Percentiles rank a stretch among this genome's conserved stretches.
Evolutionary conservation across 2,797 vertebrate species (phyloP).

Genomic region (Gallinago stenura): DNA sequence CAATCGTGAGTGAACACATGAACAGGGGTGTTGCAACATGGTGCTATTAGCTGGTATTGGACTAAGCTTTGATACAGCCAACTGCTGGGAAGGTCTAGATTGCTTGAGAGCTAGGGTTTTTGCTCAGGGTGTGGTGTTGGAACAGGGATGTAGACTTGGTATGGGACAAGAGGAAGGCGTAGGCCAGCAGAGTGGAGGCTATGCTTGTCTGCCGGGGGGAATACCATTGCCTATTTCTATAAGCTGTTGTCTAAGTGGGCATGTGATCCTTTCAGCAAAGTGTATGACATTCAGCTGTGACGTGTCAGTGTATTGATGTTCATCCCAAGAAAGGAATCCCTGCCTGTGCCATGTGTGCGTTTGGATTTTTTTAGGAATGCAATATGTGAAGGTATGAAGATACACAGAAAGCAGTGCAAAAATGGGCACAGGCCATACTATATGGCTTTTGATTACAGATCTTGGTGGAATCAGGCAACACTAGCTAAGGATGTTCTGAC

Average conservation of each 20-base stretch:
- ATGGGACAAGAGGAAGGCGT: not conserved
- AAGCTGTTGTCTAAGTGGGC: not conserved
- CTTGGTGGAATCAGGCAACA: accelerated
- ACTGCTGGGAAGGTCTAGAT: not conserved
- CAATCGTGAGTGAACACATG: accelerated
- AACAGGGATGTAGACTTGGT: not conserved
- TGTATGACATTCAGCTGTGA: not conserved
- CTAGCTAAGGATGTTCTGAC: not conserved
- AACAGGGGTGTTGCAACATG: not conserved
- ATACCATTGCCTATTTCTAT: not conserved
- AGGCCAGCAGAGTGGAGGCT: not conserved
- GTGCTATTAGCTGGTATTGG: not conserved
- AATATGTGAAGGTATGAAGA: not conserved
- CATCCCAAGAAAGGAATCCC: not conserved
- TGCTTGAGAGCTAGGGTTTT: not conserved
- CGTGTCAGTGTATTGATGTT: accelerated
- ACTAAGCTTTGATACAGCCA: not conserved
- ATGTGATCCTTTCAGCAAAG: not conserved
- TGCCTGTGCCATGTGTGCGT: not conserved
- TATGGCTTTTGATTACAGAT: not conserved
- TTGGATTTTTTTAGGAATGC: not conserved
- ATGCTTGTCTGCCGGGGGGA: not conserved
- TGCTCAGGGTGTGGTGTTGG: not conserved
- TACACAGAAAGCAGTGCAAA: not conserved
- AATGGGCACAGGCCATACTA: not conserved